phyloP scores from a whole-genome alignment of 2,888 invertebrate species.

The Chymomyza caudatula region DNA sequence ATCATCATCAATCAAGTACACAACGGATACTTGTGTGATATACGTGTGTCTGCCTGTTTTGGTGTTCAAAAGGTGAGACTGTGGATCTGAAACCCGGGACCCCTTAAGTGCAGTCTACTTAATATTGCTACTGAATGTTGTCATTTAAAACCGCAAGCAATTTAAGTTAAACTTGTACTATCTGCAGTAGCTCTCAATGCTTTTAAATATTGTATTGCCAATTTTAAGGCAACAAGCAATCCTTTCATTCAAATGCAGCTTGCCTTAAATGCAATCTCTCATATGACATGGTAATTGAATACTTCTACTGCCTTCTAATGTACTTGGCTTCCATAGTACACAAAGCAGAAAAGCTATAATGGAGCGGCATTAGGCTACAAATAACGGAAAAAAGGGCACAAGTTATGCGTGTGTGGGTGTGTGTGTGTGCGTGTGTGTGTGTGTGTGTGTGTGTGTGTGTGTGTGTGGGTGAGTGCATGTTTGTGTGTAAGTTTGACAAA shows the following conservation, averaged over 20 bases:
- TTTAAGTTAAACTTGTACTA: not conserved
- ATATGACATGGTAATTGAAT: conserved; percentile 57
- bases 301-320: conserved; percentile 60
- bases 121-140: not conserved
- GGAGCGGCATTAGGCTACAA: conserved; percentile 16
- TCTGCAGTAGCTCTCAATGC: not conserved
- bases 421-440: not conserved
- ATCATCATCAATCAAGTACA: conserved; percentile 61
- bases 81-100: not conserved
- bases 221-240: conserved; percentile 19
- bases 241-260: conserved; percentile 58
- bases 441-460: conserved; percentile 8
- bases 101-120: not conserved
- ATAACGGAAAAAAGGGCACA: conserved; percentile 64
- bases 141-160: not conserved
- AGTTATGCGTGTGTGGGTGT: conserved; percentile 23
- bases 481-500: conserved; percentile 34
- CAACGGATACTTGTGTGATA: not conserved
- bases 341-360: not conserved
- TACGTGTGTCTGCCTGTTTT: not conserved
- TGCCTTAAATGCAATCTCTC: conserved; percentile 48
- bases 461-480: not conserved
- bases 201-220: conserved; percentile 43
- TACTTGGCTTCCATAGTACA: not conserved
- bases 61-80: not conserved